A percentile compares a stretch with the other conserved stretches of the same genome.
These are phyloP conservation scores for Acleris literana DNA, from an alignment of 2,888 invertebrate species.

Conservation along the genomic window DNA sequence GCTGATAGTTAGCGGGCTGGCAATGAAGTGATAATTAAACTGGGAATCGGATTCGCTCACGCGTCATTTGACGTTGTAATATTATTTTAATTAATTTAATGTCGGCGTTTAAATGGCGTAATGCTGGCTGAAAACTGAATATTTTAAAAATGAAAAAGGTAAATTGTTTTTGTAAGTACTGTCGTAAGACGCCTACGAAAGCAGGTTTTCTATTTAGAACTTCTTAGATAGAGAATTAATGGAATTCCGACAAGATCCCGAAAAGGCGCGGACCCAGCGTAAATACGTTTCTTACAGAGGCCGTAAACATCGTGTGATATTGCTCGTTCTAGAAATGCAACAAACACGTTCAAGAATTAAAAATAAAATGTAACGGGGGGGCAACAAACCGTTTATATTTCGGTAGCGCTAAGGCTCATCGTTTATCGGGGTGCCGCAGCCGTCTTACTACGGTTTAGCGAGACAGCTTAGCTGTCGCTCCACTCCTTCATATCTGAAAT, in stretches of 20 bases:
- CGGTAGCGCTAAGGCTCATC: not conserved
- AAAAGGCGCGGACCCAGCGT: no score
- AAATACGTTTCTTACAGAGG: no score
- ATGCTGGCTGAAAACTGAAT: no score
- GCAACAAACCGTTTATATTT: not conserved
- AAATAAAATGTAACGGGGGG: not conserved
- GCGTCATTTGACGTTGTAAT: conserved; percentile 26
- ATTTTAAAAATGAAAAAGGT: no score
- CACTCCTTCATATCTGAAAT: not conserved
- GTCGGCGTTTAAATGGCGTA: no score
- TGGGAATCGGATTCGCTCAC: conserved; percentile 17
- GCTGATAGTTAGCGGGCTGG: conserved; percentile 37
- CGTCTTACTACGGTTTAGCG: conserved; percentile 36
- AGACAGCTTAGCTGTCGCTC: not conserved
- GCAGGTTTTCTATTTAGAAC: no score
- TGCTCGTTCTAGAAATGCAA: not conserved
- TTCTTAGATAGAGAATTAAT: no score
- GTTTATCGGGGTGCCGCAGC: conserved; percentile 24
- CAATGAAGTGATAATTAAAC: conserved; percentile 39
- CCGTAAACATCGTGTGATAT: no score
- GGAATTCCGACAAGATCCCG: no score
- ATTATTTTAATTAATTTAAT: conserved; percentile 20
- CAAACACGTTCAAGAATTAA: no score
- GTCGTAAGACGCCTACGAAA: no score
- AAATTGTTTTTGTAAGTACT: no score